These are phyloP conservation scores for Patella depressa DNA, from an alignment of 2,888 invertebrate species.

Conservation along the genomic window DNA sequence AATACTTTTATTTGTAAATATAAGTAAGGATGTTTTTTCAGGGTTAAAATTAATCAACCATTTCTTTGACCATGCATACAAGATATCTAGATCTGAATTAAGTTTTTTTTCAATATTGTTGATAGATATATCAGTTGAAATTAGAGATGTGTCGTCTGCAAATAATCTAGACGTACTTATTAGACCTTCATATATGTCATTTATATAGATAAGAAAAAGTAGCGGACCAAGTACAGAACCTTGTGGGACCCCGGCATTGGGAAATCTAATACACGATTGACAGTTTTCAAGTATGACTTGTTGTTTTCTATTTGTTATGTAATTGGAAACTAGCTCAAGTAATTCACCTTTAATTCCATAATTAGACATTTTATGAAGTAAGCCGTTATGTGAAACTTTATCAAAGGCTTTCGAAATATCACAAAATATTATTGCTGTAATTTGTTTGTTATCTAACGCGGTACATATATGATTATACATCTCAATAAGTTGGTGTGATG, in stretches of 20 bases:
- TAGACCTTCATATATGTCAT: background rate
- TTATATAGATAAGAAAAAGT: constrained; percentile 1
- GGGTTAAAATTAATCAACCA: constrained; percentile 1
- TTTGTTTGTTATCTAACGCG: constrained; percentile 27
- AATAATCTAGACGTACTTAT: background rate
- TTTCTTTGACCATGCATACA: background rate
- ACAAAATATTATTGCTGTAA: constrained; percentile 35
- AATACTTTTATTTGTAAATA: background rate
- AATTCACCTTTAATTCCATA: constrained; percentile 16
- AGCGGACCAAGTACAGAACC: background rate
- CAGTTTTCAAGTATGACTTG: background rate
- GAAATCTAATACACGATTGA: background rate
- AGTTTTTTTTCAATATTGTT: background rate
- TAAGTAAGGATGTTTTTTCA: background rate
- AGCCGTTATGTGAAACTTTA: constrained; percentile 5
- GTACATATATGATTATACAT: constrained; percentile 31
- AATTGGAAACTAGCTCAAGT: background rate
- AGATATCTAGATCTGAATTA: background rate
- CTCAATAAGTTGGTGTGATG: constrained; percentile 39
- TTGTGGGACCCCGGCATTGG: background rate
- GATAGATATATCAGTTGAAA: background rate
- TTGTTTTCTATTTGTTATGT: background rate
- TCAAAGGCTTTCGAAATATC: constrained; percentile 36
- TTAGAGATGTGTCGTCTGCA: background rate
- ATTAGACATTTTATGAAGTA: constrained; percentile 19